Percentiles rank a stretch among this genome's conserved stretches.
phyloP scores from a whole-genome alignment of 2,113 vertebrate species.

The Cephalopholis sonnerati region DNA sequence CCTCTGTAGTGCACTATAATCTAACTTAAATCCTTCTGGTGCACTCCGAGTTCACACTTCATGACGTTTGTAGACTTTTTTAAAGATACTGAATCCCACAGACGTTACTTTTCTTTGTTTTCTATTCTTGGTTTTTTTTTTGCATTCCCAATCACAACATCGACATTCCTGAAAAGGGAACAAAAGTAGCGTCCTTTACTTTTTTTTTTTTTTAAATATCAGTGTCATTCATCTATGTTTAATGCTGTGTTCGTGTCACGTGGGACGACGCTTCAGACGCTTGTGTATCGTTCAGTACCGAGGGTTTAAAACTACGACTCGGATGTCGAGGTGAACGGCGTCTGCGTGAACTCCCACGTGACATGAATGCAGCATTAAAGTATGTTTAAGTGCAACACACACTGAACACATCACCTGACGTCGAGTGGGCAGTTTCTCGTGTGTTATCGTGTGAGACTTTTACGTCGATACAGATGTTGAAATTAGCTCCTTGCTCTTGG shows the following conservation, averaged over 20 bases:
- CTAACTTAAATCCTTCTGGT: conserved; percentile 14
- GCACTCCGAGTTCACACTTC: conserved; percentile 58
- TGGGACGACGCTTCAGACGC: not conserved
- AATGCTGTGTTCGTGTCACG: not conserved
- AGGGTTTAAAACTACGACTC: too few species aligned
- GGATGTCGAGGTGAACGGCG: not conserved
- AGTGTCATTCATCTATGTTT: too few species aligned
- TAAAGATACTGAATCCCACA: not conserved
- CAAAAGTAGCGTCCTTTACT: not conserved
- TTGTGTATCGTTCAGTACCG: not conserved
- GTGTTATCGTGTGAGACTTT: too few species aligned
- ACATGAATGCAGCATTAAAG: conserved; percentile 27
- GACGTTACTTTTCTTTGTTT: not conserved
- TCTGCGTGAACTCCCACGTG: not conserved
- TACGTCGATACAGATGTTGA: too few species aligned
- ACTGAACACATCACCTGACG: not conserved
- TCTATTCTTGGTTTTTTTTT: not conserved
- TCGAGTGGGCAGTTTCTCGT: too few species aligned
- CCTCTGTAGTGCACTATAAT: not conserved
- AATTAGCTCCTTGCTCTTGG: too few species aligned
- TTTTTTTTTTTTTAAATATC: too few species aligned
- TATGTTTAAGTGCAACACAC: conserved; percentile 13
- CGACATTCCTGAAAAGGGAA: conserved; percentile 19
- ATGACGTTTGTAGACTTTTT: not conserved
- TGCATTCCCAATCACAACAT: conserved; percentile 48